Conservation (phyloP, 2,113 vertebrate genomes). For the Takifugu bimaculatus region DNA sequence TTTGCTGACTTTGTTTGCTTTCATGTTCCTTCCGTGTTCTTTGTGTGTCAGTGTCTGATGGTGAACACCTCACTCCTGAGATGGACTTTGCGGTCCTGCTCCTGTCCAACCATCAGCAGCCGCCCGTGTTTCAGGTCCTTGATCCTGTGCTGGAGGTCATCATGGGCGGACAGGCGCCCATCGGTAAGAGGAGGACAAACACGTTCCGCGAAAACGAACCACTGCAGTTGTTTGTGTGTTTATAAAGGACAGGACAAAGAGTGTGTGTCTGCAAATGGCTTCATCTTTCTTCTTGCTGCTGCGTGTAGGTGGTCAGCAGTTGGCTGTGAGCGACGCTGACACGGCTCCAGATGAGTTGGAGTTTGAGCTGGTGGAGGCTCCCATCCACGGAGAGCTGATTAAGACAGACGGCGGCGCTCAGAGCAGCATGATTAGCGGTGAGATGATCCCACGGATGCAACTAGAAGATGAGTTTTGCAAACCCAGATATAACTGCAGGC, state of each 20-base stretch:
- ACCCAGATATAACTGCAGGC: too few species aligned
- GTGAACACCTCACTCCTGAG: conserved; percentile 84
- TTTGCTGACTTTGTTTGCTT: not conserved
- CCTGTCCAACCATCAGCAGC: conserved; percentile 78
- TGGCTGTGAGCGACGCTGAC: conserved; percentile 78
- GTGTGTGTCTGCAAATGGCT: conserved; percentile 3
- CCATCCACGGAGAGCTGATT: conserved; percentile 78
- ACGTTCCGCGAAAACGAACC: not conserved
- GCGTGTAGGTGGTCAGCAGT: conserved; percentile 76
- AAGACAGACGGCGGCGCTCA: conserved; percentile 65
- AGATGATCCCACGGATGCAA: conserved; percentile 8
- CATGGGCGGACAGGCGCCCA: conserved; percentile 78
- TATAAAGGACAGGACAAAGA: not conserved
- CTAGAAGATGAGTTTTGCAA: too few species aligned
- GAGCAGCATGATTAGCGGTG: conserved; percentile 79
- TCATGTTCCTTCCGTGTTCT: not conserved
- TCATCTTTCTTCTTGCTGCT: conserved; percentile 24
- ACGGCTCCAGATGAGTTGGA: conserved; percentile 82
- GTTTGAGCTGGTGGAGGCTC: conserved; percentile 88
- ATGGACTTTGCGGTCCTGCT: conserved; percentile 87
- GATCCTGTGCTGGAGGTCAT: conserved; percentile 84
- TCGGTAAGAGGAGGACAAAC: conserved; percentile 76
- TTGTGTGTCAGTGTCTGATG: conserved; percentile 83
- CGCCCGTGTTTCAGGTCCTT: conserved; percentile 81
- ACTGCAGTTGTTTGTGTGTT: not conserved